Base-by-base conservation (phyloP, 2,797 vertebrate species). In the Characodon lateralis region DNA sequence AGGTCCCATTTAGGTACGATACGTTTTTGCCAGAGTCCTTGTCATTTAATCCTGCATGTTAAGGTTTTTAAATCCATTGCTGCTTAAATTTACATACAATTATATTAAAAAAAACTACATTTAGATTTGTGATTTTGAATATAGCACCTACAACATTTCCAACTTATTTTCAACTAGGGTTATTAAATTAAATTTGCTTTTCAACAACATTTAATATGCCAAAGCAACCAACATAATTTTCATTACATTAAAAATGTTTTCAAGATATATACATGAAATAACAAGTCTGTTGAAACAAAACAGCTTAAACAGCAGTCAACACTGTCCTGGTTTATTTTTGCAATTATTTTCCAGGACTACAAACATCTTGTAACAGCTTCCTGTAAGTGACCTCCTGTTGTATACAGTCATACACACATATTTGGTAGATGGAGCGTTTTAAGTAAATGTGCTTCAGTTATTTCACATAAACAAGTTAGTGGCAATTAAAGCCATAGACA, bases 291-390 rank as follows among this genome's bases (percentile, higher is more conserved):
- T 56, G n/a, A 74, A 50, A 48, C n/a, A 48, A 31, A 26, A 28
- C 41, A 22, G 78, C 48, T 41, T 22, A 5, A 50, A 83, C 73
- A 80, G 6, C 10, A 68, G 78, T 79, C 81, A 46, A 46, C 82
- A 65, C 83, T 82, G 71, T 83, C 74, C 76, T 82, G 83, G 71
- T 93, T 91, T 91, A 90, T 61, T 89, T 89, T 87, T 89, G 91
- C 91, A 93, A 85, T 87, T 65, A 89, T 83, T 74, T 85, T 81
- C 82, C 73, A 39, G 89, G 78, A 80, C 89, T 87, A 89, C 78
- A 86, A 81, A 24, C 20, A 80, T 80, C 82, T 66, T 77, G 16
- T 82, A 74, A 82, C 74, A 77, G 78, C 50, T 71, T 85, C 56
- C 76, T 76, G 74, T 83, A 78, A 66, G 53, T 77, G 83, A 77